Base-by-base conservation (phyloP, 2,888 invertebrate genomes). In the Nomada ruficornis region DNA sequence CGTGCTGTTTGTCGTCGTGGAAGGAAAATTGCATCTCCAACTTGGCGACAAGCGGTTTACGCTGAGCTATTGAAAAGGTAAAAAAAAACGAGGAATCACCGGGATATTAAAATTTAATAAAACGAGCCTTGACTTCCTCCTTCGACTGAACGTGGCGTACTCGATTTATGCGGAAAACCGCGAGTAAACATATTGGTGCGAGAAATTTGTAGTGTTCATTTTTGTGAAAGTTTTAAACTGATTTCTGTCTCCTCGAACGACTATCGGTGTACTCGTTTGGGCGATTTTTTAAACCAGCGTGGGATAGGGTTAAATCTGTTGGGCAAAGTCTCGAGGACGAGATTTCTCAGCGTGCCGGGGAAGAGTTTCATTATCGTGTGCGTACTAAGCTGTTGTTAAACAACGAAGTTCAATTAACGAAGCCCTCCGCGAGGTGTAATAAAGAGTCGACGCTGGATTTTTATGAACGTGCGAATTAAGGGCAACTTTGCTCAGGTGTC, bases 401-500 rank as follows among this genome's bases (percentile, higher is more conserved):
- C 77, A 65, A 54, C 23, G 65, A 76, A 80, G 70, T 67, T 65
- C 65, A 70, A 76, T 65, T 77, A 59, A 76, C 65, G 60, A 23
- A 52, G 7, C 23, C 36, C 70, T 65, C 42, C 11, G 62, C 26
- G 11, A 23, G 18, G n/a, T 70, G 47, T 67, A 62, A 76, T 71
- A 23, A 13, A 50, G 2, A 20, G 2, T 26, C 11, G 26, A 18
- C 47, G 29, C 47, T 20, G 59, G 2, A 20, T 10, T 70, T 67
- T 67, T 23, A 71, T n/a, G 54, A 71, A 70, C 55, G 13, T 55
- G 70, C 54, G 44, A 80, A 80, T 80, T 76, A 70, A 80, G 80
- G 80, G 55, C 70, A 80, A 26, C 70, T 80, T 77, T 71, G 80
- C 80, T 42, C 80, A 67, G 77, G 76, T 77, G 80, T 64, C 54